Evolutionary conservation across 2,797 vertebrate genomes (phyloP).

Genomic region (Glyptemys insculpta): DNA sequence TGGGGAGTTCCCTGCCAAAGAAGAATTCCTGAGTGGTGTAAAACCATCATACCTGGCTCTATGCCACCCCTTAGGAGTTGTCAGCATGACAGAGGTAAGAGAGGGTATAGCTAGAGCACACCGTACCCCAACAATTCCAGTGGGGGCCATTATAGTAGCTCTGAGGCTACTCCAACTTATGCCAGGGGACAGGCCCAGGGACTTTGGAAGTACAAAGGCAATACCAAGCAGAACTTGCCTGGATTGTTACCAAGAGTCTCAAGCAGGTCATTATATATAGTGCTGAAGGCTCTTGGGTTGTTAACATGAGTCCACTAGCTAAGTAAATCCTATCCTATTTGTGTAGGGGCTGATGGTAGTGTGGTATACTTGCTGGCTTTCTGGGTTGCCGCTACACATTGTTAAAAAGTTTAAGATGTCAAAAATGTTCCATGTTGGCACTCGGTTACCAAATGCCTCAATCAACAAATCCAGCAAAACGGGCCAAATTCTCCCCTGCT

Average conservation of each 20-base stretch:
- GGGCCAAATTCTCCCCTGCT: not conserved
- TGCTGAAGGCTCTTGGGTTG: not conserved
- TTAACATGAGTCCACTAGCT: not conserved
- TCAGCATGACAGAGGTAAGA: not conserved
- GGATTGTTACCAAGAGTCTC: not conserved
- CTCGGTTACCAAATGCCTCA: not conserved
- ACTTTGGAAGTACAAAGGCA: fast-evolving
- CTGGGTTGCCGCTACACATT: not conserved
- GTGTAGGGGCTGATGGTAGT: not conserved
- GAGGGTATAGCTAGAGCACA: not conserved
- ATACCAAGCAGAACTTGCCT: not conserved
- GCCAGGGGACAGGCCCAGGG: not conserved
- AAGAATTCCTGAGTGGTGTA: not conserved
- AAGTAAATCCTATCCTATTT: not conserved
- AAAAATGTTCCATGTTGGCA: not conserved
- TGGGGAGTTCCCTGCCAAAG: not conserved
- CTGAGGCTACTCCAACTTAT: not conserved
- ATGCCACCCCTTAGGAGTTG: not conserved
- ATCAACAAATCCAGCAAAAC: not conserved
- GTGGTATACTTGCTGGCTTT: not conserved
- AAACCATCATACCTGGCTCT: not conserved
- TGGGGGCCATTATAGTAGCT: no score
- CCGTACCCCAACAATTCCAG: not conserved
- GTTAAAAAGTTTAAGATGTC: not conserved
- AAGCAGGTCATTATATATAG: not conserved